A percentile compares a stretch with the other conserved stretches of the same genome.
Conservation (phyloP, 2,888 invertebrate genomes). For the Dryadula phaetusa region DNA sequence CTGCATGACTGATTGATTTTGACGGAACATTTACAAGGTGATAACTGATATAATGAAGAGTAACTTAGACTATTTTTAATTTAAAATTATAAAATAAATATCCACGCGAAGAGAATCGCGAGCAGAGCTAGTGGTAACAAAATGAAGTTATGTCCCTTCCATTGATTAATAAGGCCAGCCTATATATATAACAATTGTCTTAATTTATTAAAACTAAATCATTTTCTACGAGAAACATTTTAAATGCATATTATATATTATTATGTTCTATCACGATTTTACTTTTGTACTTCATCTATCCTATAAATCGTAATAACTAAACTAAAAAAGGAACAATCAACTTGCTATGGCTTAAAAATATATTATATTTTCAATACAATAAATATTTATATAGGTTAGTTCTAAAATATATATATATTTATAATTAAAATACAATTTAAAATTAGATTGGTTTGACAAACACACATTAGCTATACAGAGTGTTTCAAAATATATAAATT, state of each 20-base stretch:
- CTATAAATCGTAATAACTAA: background rate
- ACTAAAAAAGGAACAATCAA: background rate
- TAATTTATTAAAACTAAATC: background rate
- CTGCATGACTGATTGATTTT: too few relatives aligned
- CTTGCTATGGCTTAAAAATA: conserved; percentile 1
- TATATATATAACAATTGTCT: background rate
- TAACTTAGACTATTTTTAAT: too few relatives aligned
- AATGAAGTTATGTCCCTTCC: background rate
- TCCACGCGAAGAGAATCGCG: too few relatives aligned
- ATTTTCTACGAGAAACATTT: background rate
- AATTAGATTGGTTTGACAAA: background rate
- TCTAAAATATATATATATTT: conserved; percentile 7
- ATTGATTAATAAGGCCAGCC: conserved; percentile 1
- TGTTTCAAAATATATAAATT: conserved; percentile 9
- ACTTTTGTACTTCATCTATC: conserved; percentile 10
- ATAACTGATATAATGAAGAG: too few relatives aligned
- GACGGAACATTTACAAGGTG: too few relatives aligned
- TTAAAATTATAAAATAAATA: too few relatives aligned
- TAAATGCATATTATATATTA: conserved; percentile 5
- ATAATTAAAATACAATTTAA: background rate
- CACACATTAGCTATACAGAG: background rate
- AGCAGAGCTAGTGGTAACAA: too few relatives aligned
- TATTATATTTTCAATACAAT: background rate
- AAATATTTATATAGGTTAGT: conserved; percentile 12
- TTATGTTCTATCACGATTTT: conserved; percentile 3